Base-by-base conservation (phyloP, 1,140 invertebrate species). In the Drosophila willistoni region DNA sequence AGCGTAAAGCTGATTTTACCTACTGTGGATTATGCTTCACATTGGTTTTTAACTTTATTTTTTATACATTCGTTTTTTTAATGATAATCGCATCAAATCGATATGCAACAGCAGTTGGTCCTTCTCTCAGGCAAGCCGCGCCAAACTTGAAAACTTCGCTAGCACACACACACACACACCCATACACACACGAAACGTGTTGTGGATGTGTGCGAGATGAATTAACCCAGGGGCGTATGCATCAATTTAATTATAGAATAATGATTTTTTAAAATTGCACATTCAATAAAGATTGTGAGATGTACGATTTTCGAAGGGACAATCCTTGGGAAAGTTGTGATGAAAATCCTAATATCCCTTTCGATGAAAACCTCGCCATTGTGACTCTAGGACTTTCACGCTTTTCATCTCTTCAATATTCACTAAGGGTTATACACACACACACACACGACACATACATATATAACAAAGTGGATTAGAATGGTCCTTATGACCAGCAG, bases 81-180 rank as follows among this genome's bases (percentile, higher is more conserved):
- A 86, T 87, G 83, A 83, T 87, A 86, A 87, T 87, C 79, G 76
- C 84, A 83, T 87, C 83, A 80, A 87, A 87, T 87, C 83, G 73
- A 87, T 87, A 83, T 89, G 77, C 83, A 70, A 65, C 70, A 76
- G 54, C 25, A 77, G 72, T 79, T 68, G 56, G 9, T 14, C 44
- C 60, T 61, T 19, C 44, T 56, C 56, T 56, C 33, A 63, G 44
- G n/a, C 44, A 62, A 29, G 29, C 25, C 69, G 79, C 73, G 68
- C 57, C 14, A 33, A 75, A 75, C 71, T 79, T 82, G 17, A 79
- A 83, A 70, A 71, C 36, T 64, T 66, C 64, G 17, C 3, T 14
- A 14, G 7, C 57, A 33, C n/a, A 59, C 56, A 59, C 56, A 59
- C 34, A 19, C 33, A 39, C 34, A n/a, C n/a, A n/a, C n/a, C n/a